phyloP scores from a whole-genome alignment of 2,113 vertebrate genomes.

The Cettia cetti region DNA sequence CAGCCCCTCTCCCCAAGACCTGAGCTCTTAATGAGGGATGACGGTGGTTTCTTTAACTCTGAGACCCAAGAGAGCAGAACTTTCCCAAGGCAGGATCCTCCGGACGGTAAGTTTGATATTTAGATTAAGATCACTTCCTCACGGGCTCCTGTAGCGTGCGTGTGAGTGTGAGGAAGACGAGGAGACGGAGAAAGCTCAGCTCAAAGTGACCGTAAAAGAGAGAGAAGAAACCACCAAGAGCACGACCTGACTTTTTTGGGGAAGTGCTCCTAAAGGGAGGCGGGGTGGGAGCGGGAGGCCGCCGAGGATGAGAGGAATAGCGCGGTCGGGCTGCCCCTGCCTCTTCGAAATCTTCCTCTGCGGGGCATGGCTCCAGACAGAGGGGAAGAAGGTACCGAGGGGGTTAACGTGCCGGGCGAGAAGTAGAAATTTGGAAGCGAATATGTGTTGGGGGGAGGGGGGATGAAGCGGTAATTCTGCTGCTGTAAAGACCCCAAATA shows the following conservation, averaged over 20 bases:
- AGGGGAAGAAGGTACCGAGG: not conserved
- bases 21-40: not conserved
- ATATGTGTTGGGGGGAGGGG: not conserved
- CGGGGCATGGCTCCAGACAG: not conserved
- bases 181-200: not conserved
- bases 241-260: not conserved
- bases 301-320: not conserved
- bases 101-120: slow-evolving; percentile 4
- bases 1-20: not conserved
- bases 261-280: not conserved
- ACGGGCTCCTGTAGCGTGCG: not conserved
- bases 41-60: not conserved
- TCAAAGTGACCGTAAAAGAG: not conserved
- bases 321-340: not conserved
- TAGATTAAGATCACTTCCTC: not conserved
- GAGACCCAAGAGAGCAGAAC: not conserved
- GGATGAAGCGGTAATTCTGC: not conserved
- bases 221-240: not conserved
- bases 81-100: not conserved
- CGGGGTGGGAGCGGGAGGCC: not conserved
- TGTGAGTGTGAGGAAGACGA: not conserved
- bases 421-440: slow-evolving; percentile 13
- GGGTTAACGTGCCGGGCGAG: not conserved
- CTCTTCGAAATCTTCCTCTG: not conserved
- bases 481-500: not conserved